Percentiles rank a stretch among this genome's conserved stretches.
phyloP scores from a whole-genome alignment of 2,113 vertebrate species.

The Chaenogobius annularis region DNA sequence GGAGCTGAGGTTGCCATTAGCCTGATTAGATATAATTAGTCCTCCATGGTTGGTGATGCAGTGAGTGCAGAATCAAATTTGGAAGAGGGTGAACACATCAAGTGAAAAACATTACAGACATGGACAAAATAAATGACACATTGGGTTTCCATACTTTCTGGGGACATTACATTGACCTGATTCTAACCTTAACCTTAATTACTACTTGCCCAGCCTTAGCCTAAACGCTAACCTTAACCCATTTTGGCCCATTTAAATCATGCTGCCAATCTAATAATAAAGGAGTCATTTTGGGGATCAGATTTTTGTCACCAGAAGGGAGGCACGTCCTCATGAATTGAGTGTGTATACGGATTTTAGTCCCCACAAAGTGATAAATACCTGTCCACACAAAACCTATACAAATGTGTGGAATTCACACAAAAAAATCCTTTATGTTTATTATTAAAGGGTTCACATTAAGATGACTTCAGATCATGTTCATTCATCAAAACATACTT shows the following conservation, averaged over 20 bases:
- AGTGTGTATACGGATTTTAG: too few species aligned
- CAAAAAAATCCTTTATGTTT: too few species aligned
- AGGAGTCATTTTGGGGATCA: not conserved
- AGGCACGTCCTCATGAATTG: not conserved
- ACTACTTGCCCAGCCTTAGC: too few species aligned
- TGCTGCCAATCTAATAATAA: not conserved
- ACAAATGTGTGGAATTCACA: not conserved
- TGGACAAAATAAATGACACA: not conserved
- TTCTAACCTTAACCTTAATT: not conserved
- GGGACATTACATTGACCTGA: not conserved
- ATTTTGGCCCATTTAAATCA: not conserved
- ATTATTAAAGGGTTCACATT: too few species aligned
- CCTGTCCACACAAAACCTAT: not conserved
- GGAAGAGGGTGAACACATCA: slow-evolving; percentile 12
- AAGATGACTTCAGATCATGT: too few species aligned
- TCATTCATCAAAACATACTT: too few species aligned
- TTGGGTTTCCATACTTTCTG: not conserved
- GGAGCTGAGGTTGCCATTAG: slow-evolving; percentile 25
- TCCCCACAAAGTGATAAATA: not conserved
- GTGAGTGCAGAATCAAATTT: slow-evolving; percentile 14
- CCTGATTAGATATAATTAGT: slow-evolving; percentile 46
- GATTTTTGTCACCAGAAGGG: not conserved
- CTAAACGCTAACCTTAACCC: not conserved
- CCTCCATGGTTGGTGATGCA: slow-evolving; percentile 31
- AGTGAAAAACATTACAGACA: slow-evolving; percentile 10